Conservation (phyloP, 1,140 invertebrate genomes). For the Drosophila virilis region DNA sequence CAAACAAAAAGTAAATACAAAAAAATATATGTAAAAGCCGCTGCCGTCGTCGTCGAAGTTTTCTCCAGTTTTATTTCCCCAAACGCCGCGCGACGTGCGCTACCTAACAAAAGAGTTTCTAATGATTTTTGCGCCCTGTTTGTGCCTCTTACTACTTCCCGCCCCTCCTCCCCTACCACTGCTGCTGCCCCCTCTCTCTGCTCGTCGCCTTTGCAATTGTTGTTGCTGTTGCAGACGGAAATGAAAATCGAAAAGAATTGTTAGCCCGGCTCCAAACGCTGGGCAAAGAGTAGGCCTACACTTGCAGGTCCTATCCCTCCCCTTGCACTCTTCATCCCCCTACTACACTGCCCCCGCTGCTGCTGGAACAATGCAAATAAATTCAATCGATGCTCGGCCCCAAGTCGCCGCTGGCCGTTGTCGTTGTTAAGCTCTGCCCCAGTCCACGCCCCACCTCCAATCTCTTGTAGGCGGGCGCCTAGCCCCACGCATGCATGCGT, state of each 20-base stretch:
- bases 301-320: neutral
- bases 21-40: neutral
- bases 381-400: slow-evolving; percentile 76
- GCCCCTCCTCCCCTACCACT: neutral
- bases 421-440: slow-evolving; percentile 45
- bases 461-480: neutral
- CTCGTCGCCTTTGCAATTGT: slow-evolving; percentile 26
- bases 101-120: slow-evolving; percentile 79
- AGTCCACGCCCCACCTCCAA: neutral
- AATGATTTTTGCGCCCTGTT: slow-evolving; percentile 82
- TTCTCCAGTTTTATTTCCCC: slow-evolving; percentile 71
- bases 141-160: slow-evolving; percentile 19
- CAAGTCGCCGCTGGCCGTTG: slow-evolving; percentile 61
- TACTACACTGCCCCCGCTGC: slow-evolving; percentile 1
- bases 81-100: slow-evolving; percentile 56
- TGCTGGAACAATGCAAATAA: slow-evolving; percentile 74
- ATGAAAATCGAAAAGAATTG: slow-evolving; percentile 82
- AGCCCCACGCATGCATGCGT: slow-evolving; percentile 49
- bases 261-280: slow-evolving; percentile 55
- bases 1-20: neutral
- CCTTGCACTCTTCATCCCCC: slow-evolving; percentile 13
- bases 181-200: slow-evolving; percentile 18
- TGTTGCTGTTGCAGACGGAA: slow-evolving; percentile 72
- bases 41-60: slow-evolving; percentile 41
- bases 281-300: neutral